phyloP scores from a whole-genome alignment of 2,113 vertebrate genomes.

The Atlantisia rogersi region DNA sequence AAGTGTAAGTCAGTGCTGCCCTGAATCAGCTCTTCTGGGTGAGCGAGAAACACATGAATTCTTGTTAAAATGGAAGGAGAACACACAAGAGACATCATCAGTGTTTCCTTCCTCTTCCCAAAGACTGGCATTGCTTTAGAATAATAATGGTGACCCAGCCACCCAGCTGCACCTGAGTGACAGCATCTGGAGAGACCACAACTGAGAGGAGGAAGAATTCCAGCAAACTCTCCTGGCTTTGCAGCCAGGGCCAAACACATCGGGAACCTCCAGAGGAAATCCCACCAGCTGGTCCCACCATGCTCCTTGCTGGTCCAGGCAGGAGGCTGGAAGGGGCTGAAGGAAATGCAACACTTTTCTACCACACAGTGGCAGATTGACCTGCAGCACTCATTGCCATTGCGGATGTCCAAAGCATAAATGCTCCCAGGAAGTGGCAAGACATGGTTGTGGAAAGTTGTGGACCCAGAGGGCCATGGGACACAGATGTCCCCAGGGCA shows the following conservation, averaged over 20 bases:
- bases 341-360: not conserved
- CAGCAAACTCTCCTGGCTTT: not conserved
- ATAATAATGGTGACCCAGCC: not conserved
- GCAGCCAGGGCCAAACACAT: not conserved
- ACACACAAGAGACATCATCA: not conserved
- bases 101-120: not conserved
- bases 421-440: accelerated
- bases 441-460: not conserved
- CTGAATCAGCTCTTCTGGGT: not conserved
- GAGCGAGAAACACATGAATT: not conserved
- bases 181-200: not conserved
- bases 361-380: not conserved
- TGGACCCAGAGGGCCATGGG: not conserved
- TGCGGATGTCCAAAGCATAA: not conserved
- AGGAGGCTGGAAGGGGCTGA: not conserved
- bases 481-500: not conserved
- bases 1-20: not conserved
- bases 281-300: not conserved
- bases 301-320: not conserved
- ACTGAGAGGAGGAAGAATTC: not conserved
- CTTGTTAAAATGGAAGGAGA: not conserved
- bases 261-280: conserved; percentile 35
- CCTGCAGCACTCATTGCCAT: not conserved
- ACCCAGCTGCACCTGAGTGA: not conserved
- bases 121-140: not conserved